Conservation (phyloP, 2,888 invertebrate genomes). For the Lucinisca nassula region DNA sequence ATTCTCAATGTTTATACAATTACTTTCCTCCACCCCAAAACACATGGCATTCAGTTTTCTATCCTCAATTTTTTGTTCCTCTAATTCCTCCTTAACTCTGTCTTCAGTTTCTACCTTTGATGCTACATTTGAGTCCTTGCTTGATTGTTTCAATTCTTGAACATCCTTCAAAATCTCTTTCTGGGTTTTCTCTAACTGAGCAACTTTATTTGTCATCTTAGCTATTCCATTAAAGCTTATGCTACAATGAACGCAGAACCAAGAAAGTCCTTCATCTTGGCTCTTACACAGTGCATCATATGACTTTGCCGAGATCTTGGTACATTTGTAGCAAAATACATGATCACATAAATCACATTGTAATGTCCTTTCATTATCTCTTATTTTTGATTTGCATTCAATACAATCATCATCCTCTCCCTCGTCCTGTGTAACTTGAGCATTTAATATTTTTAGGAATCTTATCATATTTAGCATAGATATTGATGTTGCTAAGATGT, state of each 20-base stretch:
- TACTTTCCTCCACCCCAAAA: too few relatives aligned
- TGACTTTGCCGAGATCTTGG: not conserved
- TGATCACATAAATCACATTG: slow-evolving; percentile 1
- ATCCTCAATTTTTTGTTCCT: too few relatives aligned
- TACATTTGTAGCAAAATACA: not conserved
- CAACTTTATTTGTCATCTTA: not conserved
- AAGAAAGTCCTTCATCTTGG: not conserved
- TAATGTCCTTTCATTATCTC: not conserved
- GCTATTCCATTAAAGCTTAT: not conserved
- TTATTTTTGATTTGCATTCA: not conserved
- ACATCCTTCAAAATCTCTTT: not conserved
- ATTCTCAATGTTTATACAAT: too few relatives aligned
- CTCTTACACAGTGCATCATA: not conserved
- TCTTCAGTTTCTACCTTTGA: too few relatives aligned
- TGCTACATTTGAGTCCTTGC: too few relatives aligned
- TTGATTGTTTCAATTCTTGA: not conserved
- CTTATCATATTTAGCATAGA: too few relatives aligned
- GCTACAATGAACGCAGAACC: not conserved
- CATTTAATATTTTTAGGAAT: too few relatives aligned
- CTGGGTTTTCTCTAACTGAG: not conserved
- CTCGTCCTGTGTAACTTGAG: too few relatives aligned
- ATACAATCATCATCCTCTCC: not conserved
- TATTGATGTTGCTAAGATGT: too few relatives aligned
- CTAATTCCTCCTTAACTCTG: too few relatives aligned
- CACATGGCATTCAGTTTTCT: too few relatives aligned